These are phyloP conservation scores for Yponomeuta plumbellus DNA, from an alignment of 2,888 invertebrate species.

Conservation along the genomic window DNA sequence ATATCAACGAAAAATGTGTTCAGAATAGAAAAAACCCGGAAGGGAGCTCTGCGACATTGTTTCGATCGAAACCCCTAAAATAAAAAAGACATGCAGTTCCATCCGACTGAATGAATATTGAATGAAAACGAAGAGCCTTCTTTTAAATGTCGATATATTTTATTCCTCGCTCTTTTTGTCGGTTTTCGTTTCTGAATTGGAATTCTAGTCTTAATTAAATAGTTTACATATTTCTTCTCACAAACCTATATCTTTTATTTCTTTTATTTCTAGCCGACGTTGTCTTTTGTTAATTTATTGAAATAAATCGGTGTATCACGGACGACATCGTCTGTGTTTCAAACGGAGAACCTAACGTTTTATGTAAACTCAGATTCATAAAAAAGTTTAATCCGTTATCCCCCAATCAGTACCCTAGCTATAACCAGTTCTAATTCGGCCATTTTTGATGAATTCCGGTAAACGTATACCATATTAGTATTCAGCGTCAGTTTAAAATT, in stretches of 20 bases:
- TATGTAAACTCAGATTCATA: too few species aligned
- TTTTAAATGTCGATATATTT: not conserved
- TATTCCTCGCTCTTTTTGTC: not conserved
- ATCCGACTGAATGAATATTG: not conserved
- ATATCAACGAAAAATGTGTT: not conserved
- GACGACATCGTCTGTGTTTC: too few species aligned
- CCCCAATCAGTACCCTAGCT: too few species aligned
- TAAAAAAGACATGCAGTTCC: not conserved
- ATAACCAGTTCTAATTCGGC: too few species aligned
- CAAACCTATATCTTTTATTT: not conserved
- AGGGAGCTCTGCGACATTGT: not conserved
- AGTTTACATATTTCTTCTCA: not conserved
- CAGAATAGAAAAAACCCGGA: not conserved
- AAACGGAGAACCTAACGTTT: too few species aligned
- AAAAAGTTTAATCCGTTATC: too few species aligned
- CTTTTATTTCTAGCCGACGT: too few species aligned
- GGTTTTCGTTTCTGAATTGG: not conserved
- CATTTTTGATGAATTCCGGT: too few species aligned
- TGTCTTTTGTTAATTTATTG: too few species aligned
- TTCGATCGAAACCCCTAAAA: not conserved
- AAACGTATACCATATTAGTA: too few species aligned
- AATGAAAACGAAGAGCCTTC: not conserved
- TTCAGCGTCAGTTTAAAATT: not conserved
- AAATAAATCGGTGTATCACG: too few species aligned
- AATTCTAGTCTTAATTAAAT: not conserved